Conservation (phyloP, 2,888 invertebrate genomes). For the Xanthorhoe spadicearia region DNA sequence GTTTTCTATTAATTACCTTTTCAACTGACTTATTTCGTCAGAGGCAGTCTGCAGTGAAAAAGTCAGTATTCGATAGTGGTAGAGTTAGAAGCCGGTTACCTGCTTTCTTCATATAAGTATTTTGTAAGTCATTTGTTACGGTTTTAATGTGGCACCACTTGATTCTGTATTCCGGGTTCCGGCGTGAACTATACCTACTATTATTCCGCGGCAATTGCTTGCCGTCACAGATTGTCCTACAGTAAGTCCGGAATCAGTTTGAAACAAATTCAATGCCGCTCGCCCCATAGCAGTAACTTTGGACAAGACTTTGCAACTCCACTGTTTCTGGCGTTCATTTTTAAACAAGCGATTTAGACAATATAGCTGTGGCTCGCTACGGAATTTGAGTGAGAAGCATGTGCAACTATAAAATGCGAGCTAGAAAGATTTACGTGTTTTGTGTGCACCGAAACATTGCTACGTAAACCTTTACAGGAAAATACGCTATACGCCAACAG, state of each 20-base stretch:
- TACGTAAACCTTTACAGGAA: conserved; percentile 2
- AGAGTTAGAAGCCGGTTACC: neutral
- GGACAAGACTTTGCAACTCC: conserved; percentile 60
- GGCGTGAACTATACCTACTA: conserved; percentile 57
- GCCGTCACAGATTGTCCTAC: conserved; percentile 10
- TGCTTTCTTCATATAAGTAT: conserved; percentile 10
- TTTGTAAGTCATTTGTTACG: conserved; percentile 56
- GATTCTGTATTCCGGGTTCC: conserved; percentile 59
- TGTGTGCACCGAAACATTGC: neutral
- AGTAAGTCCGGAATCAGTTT: conserved; percentile 58
- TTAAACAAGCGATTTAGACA: conserved; percentile 73
- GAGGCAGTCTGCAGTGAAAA: neutral
- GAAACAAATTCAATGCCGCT: conserved; percentile 71
- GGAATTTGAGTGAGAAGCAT: conserved; percentile 14
- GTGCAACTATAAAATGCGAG: conserved; percentile 9
- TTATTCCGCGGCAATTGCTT: conserved; percentile 52
- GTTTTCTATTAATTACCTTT: too few relatives aligned
- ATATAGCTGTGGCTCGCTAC: conserved; percentile 50
- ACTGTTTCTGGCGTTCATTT: conserved; percentile 67
- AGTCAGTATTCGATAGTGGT: too few relatives aligned
- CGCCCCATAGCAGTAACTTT: conserved; percentile 69
- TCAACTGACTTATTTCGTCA: too few relatives aligned
- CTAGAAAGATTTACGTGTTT: neutral
- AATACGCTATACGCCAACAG: neutral
- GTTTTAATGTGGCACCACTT: conserved; percentile 54